These are phyloP conservation scores for Rhopalosiphum nymphaeae DNA, from an alignment of 2,888 invertebrate species.

Conservation along the genomic window DNA sequence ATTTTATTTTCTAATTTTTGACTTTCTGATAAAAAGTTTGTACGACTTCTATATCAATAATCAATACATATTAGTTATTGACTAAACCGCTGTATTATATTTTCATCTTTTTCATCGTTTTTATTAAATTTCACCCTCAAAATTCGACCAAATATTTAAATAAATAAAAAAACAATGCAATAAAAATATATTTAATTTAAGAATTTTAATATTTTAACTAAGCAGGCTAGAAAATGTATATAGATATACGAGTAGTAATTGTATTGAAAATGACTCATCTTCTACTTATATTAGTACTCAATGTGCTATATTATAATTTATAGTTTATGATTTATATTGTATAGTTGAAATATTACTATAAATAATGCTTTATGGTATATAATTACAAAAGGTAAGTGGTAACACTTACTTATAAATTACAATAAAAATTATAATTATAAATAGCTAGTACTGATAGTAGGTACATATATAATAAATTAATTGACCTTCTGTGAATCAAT, in stretches of 20 bases:
- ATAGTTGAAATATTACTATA: background rate
- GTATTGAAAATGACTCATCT: background rate
- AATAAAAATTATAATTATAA: background rate
- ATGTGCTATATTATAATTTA: background rate
- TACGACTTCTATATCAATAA: background rate
- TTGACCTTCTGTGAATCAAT: background rate
- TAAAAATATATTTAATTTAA: background rate
- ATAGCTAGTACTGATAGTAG: background rate
- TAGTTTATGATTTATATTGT: too few species aligned
- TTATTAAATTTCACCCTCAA: background rate
- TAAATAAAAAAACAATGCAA: too few species aligned
- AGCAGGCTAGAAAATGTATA: background rate
- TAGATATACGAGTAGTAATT: background rate
- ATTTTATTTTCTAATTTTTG: background rate
- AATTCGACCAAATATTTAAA: background rate
- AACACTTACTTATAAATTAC: background rate
- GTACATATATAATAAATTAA: background rate
- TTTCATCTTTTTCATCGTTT: background rate
- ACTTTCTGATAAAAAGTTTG: background rate
- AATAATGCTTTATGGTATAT: background rate
- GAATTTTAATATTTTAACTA: background rate
- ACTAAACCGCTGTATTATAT: background rate
- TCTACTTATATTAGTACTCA: background rate
- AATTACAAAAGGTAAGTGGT: background rate
- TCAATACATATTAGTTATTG: background rate